These are phyloP conservation scores for Panthera tigris DNA, from an alignment of 2,113 vertebrate genomes.

Conservation along the genomic window DNA sequence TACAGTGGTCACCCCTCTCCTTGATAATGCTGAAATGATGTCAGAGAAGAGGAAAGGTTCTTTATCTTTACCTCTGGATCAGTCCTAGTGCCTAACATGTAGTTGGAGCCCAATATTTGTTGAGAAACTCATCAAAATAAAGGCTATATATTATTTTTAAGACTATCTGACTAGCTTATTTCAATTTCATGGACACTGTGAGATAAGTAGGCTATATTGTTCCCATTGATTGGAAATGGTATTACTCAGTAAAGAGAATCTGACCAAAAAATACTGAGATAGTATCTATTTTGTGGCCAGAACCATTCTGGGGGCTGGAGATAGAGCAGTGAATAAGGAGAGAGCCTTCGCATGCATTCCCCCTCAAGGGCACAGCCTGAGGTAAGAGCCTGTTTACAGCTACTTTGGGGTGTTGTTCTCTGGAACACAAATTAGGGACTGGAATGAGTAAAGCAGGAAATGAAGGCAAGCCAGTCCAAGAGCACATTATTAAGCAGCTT, in stretches of 20 bases:
- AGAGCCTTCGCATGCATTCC: not conserved
- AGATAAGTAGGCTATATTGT: not conserved
- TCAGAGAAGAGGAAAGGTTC: not conserved
- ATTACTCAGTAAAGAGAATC: not conserved
- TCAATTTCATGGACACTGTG: not conserved
- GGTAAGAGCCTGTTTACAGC: not conserved
- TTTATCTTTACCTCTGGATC: not conserved
- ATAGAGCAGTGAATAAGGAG: not conserved
- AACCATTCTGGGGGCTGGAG: not conserved
- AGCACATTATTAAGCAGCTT: not conserved
- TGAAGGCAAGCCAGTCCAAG: not conserved
- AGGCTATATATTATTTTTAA: not conserved
- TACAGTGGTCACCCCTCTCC: not conserved
- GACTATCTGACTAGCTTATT: not conserved
- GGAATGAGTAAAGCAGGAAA: not conserved
- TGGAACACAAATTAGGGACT: not conserved
- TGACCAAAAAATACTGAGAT: not conserved
- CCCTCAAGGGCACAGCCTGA: not conserved
- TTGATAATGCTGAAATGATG: not conserved
- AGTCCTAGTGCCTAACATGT: not conserved
- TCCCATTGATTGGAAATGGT: not conserved
- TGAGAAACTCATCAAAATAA: not conserved
- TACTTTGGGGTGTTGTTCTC: not conserved
- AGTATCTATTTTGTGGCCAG: not conserved
- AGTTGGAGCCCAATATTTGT: not conserved